Evolutionary conservation across 2,888 invertebrate species (phyloP).

Genomic region (Scaptomyza flava): DNA sequence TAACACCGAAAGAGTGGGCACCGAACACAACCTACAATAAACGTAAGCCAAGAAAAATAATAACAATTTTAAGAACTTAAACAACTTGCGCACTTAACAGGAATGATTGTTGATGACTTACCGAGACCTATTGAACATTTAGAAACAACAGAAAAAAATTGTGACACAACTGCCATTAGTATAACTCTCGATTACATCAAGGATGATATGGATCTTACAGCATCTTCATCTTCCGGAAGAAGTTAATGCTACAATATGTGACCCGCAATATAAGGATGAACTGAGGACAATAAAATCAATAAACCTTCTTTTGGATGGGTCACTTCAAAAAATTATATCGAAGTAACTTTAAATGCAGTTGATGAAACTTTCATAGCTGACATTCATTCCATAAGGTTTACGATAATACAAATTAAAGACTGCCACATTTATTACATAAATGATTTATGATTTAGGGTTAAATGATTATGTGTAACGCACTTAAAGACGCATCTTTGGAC

Average conservation of each 20-base stretch:
- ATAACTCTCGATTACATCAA: constrained; percentile 25
- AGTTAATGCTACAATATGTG: not conserved
- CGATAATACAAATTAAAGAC: not conserved
- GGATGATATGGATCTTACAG: not conserved
- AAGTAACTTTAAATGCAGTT: not conserved
- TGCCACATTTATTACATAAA: not conserved
- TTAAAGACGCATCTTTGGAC: too few relatives aligned
- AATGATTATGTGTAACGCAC: too few relatives aligned
- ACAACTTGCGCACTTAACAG: not conserved
- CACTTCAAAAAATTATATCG: not conserved
- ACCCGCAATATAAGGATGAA: not conserved
- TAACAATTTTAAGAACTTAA: not conserved
- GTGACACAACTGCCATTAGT: too few relatives aligned
- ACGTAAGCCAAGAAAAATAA: not conserved
- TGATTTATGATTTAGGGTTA: too few relatives aligned
- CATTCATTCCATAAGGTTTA: not conserved
- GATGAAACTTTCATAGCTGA: too few relatives aligned
- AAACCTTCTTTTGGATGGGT: not conserved
- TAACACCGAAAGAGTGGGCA: constrained; percentile 2
- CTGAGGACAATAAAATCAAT: too few relatives aligned
- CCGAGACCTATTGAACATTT: not conserved
- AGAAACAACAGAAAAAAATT: not conserved
- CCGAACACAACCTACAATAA: not conserved
- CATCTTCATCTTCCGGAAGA: not conserved
- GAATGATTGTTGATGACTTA: not conserved